A percentile compares a stretch with the other conserved stretches of the same genome.
These are phyloP conservation scores for Balaeniceps rex DNA, from an alignment of 2,113 vertebrate genomes.

Conservation along the genomic window DNA sequence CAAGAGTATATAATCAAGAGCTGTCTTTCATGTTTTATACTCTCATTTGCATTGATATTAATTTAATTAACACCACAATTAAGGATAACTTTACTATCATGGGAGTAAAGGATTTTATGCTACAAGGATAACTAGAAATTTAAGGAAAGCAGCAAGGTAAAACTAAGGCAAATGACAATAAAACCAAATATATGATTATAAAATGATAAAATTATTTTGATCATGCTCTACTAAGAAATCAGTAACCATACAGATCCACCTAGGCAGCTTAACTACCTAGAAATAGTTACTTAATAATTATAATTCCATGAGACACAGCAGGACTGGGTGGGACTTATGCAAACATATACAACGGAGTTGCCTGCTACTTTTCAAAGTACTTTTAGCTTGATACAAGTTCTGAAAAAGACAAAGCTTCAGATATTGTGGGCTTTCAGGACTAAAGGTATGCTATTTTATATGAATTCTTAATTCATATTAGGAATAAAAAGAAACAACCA, in stretches of 20 bases:
- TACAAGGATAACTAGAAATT: neutral
- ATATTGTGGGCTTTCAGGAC: neutral
- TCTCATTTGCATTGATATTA: neutral
- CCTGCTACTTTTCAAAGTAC: neutral
- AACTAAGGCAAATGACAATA: neutral
- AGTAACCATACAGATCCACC: neutral
- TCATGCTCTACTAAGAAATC: neutral
- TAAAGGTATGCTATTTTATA: neutral
- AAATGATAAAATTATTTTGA: neutral
- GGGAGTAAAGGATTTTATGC: neutral
- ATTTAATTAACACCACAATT: neutral
- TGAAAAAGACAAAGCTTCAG: neutral
- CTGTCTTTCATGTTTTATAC: neutral
- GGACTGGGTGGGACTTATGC: neutral
- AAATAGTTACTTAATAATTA: neutral
- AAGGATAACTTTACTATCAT: neutral
- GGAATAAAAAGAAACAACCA: neutral
- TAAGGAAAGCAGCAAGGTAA: neutral
- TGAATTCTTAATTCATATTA: neutral
- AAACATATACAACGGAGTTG: neutral
- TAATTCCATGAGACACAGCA: neutral
- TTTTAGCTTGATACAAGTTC: neutral
- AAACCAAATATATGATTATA: neutral
- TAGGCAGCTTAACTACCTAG: neutral
- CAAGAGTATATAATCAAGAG: neutral